Evolutionary conservation across 2,797 vertebrate genomes (phyloP), one percentile per base, ranked within the genome.

Genomic region (Diglossa cyanea): DNA sequence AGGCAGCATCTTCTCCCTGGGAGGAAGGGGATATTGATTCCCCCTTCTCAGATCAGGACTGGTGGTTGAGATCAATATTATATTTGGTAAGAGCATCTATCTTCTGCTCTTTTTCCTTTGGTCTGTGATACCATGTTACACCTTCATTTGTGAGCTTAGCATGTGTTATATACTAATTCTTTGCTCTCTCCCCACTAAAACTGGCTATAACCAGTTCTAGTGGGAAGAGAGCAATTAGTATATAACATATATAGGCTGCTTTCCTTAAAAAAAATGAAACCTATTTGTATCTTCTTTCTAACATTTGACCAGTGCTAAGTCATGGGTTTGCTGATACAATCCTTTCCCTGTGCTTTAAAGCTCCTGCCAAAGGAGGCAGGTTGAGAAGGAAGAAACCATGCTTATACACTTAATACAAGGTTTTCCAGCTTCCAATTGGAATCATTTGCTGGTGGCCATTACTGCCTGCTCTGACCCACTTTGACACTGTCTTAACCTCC

Each of bases 311-410:
- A 37, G 35, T 44, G n/a, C 62, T 40, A 40, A 75, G n/a, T 16
- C 2, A 2, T 26, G n/a, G 4, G 9, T 72, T 55, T 6, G 1
- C 50, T 75, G 42, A 20, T 65, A 20, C 0, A 2, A n/a, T 13
- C 14, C 25, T 58, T 68, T n/a, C 5, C 17, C 20, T 30, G 17
- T 61, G n/a, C 53, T 78, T 72, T 61, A 50, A 71, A 75, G 25
- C 6, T 63, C 33, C 35, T 63, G 24, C 12, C 47, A 63, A 77
- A 67, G 53, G 63, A n/a, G 10, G 13, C 20, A 42, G 26, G 2
- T 20, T 53, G 8, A 53, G 12, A 88, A 86, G 45, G 33, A 71
- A 81, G 54, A 72, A 87, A 75, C 54, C 13, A 35, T 24, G 10
- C 4, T 61, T 57, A 26, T 21, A 25, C 2, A n/a, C 14, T 48